Evolutionary conservation across 2,113 vertebrate species (phyloP).

Genomic region (Etheostoma spectabile): DNA sequence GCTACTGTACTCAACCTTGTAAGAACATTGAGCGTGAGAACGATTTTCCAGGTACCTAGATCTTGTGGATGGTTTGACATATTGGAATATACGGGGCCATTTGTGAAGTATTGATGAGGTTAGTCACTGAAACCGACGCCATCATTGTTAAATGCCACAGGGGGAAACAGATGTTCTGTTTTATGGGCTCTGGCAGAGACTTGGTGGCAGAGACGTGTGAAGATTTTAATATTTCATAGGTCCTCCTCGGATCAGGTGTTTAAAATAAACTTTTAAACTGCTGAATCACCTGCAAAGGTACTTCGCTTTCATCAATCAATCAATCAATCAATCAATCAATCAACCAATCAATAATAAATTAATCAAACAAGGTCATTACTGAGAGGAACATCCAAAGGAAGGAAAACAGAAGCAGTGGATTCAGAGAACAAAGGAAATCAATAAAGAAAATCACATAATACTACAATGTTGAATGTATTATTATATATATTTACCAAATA

Average conservation of each 20-base stretch:
- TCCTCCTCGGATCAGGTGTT: constrained; percentile 1
- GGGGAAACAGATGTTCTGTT: constrained; percentile 48
- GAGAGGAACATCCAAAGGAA: neutral
- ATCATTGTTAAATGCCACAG: constrained; percentile 22
- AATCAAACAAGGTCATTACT: neutral
- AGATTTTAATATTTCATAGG: constrained; percentile 39
- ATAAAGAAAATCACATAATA: neutral
- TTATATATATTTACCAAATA: neutral
- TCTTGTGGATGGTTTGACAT: neutral
- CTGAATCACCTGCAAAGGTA: too few species aligned
- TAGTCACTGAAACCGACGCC: neutral
- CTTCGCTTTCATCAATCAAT: too few species aligned
- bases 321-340: neutral
- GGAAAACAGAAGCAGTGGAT: neutral
- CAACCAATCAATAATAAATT: neutral
- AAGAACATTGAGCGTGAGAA: constrained; percentile 5
- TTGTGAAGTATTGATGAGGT: neutral
- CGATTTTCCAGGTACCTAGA: constrained; percentile 2
- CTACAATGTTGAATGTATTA: neutral
- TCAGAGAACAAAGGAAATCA: neutral
- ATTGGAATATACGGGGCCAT: neutral
- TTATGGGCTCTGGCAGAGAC: constrained; percentile 21
- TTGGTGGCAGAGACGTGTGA: neutral
- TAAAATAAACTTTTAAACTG: neutral
- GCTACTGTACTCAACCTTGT: neutral